phyloP scores from a whole-genome alignment of 2,113 vertebrate species.

The Corythaixoides concolor region DNA sequence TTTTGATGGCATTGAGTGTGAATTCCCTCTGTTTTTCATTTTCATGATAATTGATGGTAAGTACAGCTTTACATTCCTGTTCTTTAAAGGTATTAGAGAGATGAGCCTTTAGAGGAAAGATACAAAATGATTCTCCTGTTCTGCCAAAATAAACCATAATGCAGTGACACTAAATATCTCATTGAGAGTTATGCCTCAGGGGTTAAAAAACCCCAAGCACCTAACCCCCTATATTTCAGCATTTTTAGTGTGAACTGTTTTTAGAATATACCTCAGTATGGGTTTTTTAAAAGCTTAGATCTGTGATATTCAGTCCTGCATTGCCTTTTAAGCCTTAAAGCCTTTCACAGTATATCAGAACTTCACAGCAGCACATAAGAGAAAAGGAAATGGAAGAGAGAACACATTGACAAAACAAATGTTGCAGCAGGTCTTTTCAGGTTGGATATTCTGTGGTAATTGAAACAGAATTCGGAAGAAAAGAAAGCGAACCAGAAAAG shows the following conservation, averaged over 20 bases:
- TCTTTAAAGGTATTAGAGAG: neutral
- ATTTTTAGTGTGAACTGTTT: neutral
- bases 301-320: neutral
- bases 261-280: neutral
- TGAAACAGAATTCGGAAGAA: neutral
- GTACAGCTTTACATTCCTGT: constrained; percentile 53
- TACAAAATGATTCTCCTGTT: neutral
- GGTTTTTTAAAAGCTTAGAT: neutral
- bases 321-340: neutral
- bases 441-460: neutral
- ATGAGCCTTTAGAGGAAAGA: neutral
- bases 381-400: neutral
- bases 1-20: constrained; percentile 98
- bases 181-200: neutral
- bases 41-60: constrained; percentile 99
- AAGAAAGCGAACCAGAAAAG: neutral
- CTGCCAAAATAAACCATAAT: neutral
- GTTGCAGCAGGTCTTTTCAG: neutral
- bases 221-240: neutral
- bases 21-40: constrained; percentile 98
- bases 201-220: neutral
- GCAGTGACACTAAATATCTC: neutral
- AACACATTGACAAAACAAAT: neutral
- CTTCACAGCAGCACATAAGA: rapidly evolving
- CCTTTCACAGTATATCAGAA: neutral